Percentiles rank a stretch among this genome's conserved stretches.
Conservation (phyloP, 2,888 invertebrate species). For the Trissolcus brochymenae region DNA sequence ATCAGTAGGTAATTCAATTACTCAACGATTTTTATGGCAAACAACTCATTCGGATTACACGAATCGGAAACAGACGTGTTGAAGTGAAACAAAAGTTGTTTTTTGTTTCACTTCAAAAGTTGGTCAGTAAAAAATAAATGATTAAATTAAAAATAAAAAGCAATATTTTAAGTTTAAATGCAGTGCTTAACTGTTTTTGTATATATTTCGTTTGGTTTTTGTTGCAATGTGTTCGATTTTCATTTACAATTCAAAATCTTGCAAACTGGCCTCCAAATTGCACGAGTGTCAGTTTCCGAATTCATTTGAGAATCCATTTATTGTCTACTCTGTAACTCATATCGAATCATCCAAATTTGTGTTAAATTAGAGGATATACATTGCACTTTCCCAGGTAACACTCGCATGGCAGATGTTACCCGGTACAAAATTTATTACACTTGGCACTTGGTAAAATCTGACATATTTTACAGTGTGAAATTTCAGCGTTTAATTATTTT, state of each 20-base stretch:
- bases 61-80: background rate
- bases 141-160: too few species aligned
- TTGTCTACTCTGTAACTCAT: constrained; percentile 51
- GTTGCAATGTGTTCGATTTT: constrained; percentile 19
- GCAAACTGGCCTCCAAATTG: constrained; percentile 30
- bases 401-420: constrained; percentile 46
- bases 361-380: constrained; percentile 53
- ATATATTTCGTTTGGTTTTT: background rate
- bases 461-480: constrained; percentile 51
- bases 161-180: background rate
- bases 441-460: constrained; percentile 47
- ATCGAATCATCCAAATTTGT: constrained; percentile 54
- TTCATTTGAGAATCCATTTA: constrained; percentile 51
- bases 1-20: constrained; percentile 2
- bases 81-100: background rate
- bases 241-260: constrained; percentile 44
- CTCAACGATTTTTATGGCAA: background rate
- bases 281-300: constrained; percentile 45
- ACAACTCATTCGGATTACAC: constrained; percentile 1
- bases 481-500: constrained; percentile 54
- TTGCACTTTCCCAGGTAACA: constrained; percentile 37
- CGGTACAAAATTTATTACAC: constrained; percentile 43
- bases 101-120: too few species aligned
- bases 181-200: background rate
- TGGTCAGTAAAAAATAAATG: too few species aligned